Base-by-base conservation (phyloP, 1,140 invertebrate genomes). In the Aleiodes sp. region DNA sequence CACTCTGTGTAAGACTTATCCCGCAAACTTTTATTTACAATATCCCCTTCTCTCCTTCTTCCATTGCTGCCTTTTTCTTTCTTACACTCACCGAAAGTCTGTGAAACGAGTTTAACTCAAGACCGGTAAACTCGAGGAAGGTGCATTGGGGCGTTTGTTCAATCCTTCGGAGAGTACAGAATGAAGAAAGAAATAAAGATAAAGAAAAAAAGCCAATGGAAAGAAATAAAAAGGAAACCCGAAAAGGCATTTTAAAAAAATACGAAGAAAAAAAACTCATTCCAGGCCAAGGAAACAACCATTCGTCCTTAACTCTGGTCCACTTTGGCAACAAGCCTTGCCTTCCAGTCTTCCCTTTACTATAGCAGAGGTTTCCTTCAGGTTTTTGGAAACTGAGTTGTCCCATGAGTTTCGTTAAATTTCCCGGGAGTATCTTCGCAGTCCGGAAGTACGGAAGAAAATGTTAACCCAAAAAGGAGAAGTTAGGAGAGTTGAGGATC, bases 11-110 rank as follows among this genome's bases (percentile, higher is more conserved):
- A 37, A 21, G 26, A 31, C 37, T 19, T 35, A 12, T 39, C 28
- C 14, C 21, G 26, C 61, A 65, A 70, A 70, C 43, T 70, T 70
- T 70, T 70, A 70, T 70, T 70, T 70, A 70, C 68, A 70, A 65
- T 70, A 70, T 69, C 67, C 29, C 39, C 24, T n/a, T 2, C 26
- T 64, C 21, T n/a, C 62, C 8, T 21, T 7, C 19, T 28, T 9
- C 3, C 16, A 9, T 19, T 12, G 28, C 24, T 28, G 7, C 35
- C n/a, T 6, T 26, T 29, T 41, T 7, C 61, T 7, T 0, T n/a
- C n/a, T n/a, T n/a, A n/a, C n/a, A 14, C 12, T 6, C 24, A 14
- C 41, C 31, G 14, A 24, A 52, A 52, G 19, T 52, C 26, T 52
- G 21, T 24, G 46, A 52, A 52, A 52, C 46, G 46, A 52, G 46